phyloP scores from a whole-genome alignment of 2,113 vertebrate genomes.

The Ageneiosus marmoratus region DNA sequence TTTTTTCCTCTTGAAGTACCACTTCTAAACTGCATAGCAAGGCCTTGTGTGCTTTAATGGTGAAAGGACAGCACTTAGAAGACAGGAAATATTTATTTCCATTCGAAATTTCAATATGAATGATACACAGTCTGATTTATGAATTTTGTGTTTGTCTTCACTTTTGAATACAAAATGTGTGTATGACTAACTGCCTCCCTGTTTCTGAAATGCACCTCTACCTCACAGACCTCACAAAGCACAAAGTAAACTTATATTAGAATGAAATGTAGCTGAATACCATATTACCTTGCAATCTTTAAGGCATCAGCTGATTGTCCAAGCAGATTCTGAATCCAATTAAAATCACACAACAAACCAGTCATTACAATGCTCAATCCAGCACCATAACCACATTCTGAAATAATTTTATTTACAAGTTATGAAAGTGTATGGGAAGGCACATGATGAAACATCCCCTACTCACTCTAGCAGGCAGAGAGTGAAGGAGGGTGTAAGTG shows the following conservation, averaged over 20 bases:
- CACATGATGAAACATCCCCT: constrained; percentile 9
- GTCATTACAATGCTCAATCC: constrained; percentile 8
- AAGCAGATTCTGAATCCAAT: background rate
- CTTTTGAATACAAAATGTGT: background rate
- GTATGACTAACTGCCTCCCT: background rate
- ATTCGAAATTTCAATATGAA: background rate
- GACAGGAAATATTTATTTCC: background rate
- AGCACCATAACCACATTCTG: constrained; percentile 11
- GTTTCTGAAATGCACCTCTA: background rate
- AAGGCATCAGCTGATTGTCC: background rate
- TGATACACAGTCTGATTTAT: background rate
- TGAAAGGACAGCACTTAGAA: background rate
- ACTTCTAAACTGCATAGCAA: background rate
- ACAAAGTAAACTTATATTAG: background rate
- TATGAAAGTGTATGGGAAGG: background rate
- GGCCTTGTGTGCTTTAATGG: too few species aligned
- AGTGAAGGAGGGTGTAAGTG: constrained; percentile 27
- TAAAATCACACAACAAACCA: background rate
- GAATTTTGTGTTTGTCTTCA: background rate
- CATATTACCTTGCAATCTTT: background rate
- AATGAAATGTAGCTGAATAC: background rate
- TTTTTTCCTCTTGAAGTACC: background rate
- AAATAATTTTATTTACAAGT: too few species aligned
- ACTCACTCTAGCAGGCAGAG: constrained; percentile 21
- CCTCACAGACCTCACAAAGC: background rate